Conservation (phyloP, 2,113 vertebrate species). For the Gorsachius goisagi region DNA sequence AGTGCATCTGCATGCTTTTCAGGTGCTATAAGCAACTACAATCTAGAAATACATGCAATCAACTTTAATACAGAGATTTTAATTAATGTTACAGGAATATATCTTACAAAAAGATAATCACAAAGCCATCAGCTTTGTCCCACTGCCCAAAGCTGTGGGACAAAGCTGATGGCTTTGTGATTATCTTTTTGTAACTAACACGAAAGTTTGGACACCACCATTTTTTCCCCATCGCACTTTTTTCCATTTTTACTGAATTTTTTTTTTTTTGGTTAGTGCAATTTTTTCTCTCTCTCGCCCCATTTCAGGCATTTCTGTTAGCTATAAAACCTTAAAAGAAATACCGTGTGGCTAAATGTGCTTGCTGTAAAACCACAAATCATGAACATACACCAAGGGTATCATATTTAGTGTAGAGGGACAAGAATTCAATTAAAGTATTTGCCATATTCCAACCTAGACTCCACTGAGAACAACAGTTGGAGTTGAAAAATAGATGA, state of each 20-base stretch:
- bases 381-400: not conserved
- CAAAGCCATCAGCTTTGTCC: no score
- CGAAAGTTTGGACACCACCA: not conserved
- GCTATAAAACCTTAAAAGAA: slow-evolving; percentile 31
- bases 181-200: not conserved
- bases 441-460: slow-evolving; percentile 23
- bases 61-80: not conserved
- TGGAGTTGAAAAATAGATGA: not conserved
- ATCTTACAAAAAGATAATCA: no score
- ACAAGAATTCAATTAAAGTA: slow-evolving; percentile 22
- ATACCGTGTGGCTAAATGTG: slow-evolving; percentile 21
- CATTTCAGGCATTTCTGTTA: slow-evolving; percentile 17
- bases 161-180: not conserved
- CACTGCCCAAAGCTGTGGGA: no score
- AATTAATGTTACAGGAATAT: not conserved
- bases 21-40: not conserved
- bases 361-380: not conserved
- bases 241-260: not conserved
- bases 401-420: not conserved
- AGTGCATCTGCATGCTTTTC: not conserved
- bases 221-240: not conserved
- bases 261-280: not conserved
- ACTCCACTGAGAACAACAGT: slow-evolving; percentile 22
- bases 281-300: not conserved
- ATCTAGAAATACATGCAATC: not conserved